Evolutionary conservation across 2,113 vertebrate species (phyloP).

Genomic region (Rhipidura dahli): DNA sequence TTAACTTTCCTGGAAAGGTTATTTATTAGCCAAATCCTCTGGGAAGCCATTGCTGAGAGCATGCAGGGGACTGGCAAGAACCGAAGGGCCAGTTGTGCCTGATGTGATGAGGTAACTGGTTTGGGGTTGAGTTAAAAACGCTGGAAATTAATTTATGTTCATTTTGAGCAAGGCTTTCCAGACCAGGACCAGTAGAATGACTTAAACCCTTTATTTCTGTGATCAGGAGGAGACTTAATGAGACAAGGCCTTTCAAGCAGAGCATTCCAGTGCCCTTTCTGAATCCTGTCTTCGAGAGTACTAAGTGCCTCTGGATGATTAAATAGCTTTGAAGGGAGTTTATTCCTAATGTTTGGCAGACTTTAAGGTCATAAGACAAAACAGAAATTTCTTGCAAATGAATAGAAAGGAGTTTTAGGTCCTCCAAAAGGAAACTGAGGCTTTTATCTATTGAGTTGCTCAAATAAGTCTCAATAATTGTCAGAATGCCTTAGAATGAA

Average conservation of each 20-base stretch:
- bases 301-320: neutral
- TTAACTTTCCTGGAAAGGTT: neutral
- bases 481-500: neutral
- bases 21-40: neutral
- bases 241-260: neutral
- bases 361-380: neutral
- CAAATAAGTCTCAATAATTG: neutral
- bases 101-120: neutral
- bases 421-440: neutral
- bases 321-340: neutral
- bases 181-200: neutral
- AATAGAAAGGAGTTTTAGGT: neutral
- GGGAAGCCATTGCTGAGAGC: neutral
- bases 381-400: neutral
- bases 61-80: neutral
- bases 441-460: neutral
- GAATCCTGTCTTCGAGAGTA: neutral
- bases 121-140: neutral
- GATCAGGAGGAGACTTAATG: neutral
- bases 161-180: neutral
- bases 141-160: neutral
- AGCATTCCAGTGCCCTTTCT: neutral
- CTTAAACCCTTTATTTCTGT: neutral
- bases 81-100: neutral
- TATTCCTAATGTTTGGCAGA: neutral